Conservation (phyloP, 2,797 vertebrate species). For the Pagetopsis macropterus region DNA sequence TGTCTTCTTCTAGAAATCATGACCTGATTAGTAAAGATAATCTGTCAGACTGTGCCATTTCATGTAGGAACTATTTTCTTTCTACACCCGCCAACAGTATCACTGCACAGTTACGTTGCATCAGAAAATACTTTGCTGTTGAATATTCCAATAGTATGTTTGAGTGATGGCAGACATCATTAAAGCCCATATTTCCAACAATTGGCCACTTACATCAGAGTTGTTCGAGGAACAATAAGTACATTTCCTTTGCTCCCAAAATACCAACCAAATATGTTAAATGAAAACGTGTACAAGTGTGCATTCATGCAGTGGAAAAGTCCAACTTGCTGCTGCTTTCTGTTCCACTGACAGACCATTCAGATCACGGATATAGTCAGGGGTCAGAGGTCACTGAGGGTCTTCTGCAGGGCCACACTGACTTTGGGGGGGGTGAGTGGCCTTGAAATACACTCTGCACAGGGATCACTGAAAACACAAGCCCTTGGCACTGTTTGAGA, state of each 20-base stretch:
- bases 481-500: background rate
- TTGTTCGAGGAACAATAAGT: background rate
- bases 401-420: conserved; percentile 35
- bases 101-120: no score
- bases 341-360: conserved; percentile 36
- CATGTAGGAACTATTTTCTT: no score
- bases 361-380: conserved; percentile 45
- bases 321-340: conserved; percentile 8
- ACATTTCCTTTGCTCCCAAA: background rate
- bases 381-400: conserved; percentile 47
- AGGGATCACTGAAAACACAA: background rate
- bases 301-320: background rate
- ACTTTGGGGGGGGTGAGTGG: conserved; percentile 43
- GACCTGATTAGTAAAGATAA: no score
- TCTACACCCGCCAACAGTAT: no score
- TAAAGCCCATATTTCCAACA: no score
- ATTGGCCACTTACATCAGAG: no score
- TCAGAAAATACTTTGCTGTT: no score
- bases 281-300: background rate
- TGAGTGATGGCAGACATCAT: no score
- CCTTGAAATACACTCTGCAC: conserved; percentile 22
- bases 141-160: no score
- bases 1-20: no score
- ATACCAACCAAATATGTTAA: background rate
- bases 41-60: no score